Evolutionary conservation across 1,140 invertebrate species (phyloP).

Genomic region (Drosophila simulans): DNA sequence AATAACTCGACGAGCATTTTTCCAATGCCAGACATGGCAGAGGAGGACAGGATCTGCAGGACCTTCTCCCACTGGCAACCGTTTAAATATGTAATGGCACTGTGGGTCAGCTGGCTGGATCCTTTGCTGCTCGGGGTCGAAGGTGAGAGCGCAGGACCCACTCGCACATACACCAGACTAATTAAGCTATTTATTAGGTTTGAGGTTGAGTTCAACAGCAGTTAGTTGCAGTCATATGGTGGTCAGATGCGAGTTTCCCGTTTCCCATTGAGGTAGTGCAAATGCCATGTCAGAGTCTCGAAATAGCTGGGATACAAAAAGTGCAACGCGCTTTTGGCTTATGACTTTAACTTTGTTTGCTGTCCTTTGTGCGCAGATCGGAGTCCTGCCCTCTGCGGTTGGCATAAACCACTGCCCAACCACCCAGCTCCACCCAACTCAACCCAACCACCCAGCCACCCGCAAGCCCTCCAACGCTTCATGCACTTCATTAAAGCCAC

Average conservation of each 20-base stretch:
- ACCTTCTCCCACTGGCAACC: conserved; percentile 26
- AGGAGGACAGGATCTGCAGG: conserved; percentile 2
- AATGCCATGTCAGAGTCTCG: conserved; percentile 14
- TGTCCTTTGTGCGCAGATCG: conserved; percentile 19
- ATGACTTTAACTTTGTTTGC: conserved; percentile 46
- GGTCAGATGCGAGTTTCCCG: conserved; percentile 19
- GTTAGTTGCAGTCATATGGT: conserved; percentile 58
- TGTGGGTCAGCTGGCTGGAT: conserved; percentile 43
- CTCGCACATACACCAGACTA: conserved; percentile 37
- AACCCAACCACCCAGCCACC: not conserved
- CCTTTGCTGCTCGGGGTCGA: conserved; percentile 21
- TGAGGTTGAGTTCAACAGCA: conserved; percentile 61
- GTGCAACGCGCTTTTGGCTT: conserved; percentile 45
- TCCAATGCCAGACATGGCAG: conserved; percentile 30
- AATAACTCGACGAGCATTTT: conserved; percentile 25
- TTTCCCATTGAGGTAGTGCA: conserved; percentile 11
- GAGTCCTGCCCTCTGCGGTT: conserved; percentile 32
- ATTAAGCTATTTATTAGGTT: conserved; percentile 69
- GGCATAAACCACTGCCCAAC: conserved; percentile 13
- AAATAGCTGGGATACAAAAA: conserved; percentile 9
- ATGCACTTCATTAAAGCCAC: conserved; percentile 56
- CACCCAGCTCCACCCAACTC: not conserved
- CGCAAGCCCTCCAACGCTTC: conserved; percentile 26
- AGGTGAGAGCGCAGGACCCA: conserved; percentile 47
- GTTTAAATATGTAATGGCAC: conserved; percentile 56